A percentile compares a stretch with the other conserved stretches of the same genome.
Evolutionary conservation across 2,113 vertebrate genomes (phyloP).

Genomic region (Anolis carolinensis): DNA sequence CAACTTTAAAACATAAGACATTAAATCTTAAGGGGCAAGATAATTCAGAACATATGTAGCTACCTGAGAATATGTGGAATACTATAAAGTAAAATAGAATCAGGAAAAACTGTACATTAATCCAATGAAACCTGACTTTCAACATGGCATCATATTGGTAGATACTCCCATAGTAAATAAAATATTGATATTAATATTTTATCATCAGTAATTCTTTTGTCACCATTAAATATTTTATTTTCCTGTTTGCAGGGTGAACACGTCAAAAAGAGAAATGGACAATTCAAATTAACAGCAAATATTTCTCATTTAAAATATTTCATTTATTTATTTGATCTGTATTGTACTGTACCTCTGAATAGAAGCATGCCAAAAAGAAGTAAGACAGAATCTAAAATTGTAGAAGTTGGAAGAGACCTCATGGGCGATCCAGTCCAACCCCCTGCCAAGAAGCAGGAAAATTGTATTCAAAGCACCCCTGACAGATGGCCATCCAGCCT

Average conservation of each 20-base stretch:
- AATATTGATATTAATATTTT: not conserved
- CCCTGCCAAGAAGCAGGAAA: too few relatives aligned
- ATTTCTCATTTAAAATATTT: not conserved
- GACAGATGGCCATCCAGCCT: too few relatives aligned
- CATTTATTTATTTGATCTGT: not conserved
- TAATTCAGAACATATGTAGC: not conserved
- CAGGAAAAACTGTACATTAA: not conserved
- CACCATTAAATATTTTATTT: not conserved
- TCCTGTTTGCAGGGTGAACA: not conserved
- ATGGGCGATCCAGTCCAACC: too few relatives aligned
- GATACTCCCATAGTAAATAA: not conserved
- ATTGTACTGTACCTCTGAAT: not conserved
- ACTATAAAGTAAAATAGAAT: not conserved
- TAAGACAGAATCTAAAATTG: too few relatives aligned
- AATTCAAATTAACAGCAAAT: not conserved
- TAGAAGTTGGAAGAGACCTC: too few relatives aligned
- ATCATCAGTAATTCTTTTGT: not conserved
- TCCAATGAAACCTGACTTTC: not conserved
- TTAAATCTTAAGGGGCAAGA: not conserved
- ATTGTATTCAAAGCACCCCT: too few relatives aligned
- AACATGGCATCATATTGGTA: not conserved
- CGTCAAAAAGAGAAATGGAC: not conserved
- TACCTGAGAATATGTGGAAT: not conserved
- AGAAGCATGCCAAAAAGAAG: not conserved
- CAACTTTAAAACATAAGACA: constrained; percentile 1